Conservation (phyloP, 2,888 invertebrate species). For the Mallateleia sp. region DNA sequence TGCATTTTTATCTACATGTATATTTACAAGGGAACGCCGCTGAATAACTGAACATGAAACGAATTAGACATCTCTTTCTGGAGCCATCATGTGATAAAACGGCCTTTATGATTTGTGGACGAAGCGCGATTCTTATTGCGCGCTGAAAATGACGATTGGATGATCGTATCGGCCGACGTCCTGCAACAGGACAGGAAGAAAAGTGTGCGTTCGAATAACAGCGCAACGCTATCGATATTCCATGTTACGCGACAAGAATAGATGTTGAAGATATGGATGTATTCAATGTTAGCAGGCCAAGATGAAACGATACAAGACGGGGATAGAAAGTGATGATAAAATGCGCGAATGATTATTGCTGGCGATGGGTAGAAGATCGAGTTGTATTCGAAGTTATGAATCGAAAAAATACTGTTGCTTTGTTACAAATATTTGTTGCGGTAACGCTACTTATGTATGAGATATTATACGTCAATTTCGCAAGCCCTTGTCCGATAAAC, state of each 20-base stretch:
- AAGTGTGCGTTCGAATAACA: constrained; percentile 34
- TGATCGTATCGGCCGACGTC: constrained; percentile 41
- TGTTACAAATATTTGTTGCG: constrained; percentile 35
- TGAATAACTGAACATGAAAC: constrained; percentile 78
- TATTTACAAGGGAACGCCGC: too few relatives aligned
- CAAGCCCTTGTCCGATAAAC: background rate
- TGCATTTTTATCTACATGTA: too few relatives aligned
- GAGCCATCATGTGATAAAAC: constrained; percentile 39
- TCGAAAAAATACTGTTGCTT: constrained; percentile 17
- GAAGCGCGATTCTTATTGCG: constrained; percentile 43
- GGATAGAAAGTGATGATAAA: constrained; percentile 39
- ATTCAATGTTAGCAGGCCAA: too few relatives aligned
- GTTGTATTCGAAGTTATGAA: constrained; percentile 7
- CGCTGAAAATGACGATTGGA: constrained; percentile 44
- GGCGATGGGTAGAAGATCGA: constrained; percentile 23
- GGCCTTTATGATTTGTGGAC: constrained; percentile 81
- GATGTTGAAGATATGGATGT: too few relatives aligned
- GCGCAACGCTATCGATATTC: constrained; percentile 44
- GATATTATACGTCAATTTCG: constrained; percentile 10
- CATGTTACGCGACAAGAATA: constrained; percentile 25
- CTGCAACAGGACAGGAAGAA: constrained; percentile 43
- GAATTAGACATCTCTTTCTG: constrained; percentile 79
- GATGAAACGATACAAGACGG: constrained; percentile 16
- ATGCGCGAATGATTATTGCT: constrained; percentile 34
- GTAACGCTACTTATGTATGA: constrained; percentile 16